These are phyloP conservation scores for Rhadinocentrus ornatus DNA, from an alignment of 2,797 vertebrate species.

Conservation along the genomic window DNA sequence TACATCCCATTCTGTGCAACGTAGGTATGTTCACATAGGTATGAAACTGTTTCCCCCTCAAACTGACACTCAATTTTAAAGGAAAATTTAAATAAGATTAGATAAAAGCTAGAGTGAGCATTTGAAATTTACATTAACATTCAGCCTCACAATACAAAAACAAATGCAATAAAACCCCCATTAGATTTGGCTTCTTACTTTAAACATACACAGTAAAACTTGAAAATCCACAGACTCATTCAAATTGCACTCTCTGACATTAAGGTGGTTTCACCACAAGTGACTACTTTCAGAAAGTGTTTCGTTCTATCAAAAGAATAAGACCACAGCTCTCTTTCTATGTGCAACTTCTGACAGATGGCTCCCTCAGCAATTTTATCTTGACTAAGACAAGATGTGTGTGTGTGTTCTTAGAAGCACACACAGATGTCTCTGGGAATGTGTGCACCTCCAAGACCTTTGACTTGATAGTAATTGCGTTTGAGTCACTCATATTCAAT, in stretches of 20 bases:
- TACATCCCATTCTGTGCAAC: not conserved
- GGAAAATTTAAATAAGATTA: not conserved
- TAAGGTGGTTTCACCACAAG: conserved; percentile 47
- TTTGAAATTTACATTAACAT: conserved; percentile 6
- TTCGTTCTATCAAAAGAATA: conserved; percentile 50
- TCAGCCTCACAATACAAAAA: not conserved
- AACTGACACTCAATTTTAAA: conserved; percentile 7
- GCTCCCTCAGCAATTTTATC: conserved; percentile 63
- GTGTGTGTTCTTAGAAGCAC: conserved; percentile 6
- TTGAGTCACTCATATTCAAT: conserved; percentile 63
- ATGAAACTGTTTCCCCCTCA: not conserved
- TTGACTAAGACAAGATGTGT: conserved; percentile 31
- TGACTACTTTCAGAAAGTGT: conserved; percentile 49
- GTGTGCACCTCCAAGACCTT: conserved; percentile 34
- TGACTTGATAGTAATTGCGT: conserved; percentile 54
- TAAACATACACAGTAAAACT: not conserved
- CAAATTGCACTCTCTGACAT: conserved; percentile 14
- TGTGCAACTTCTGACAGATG: conserved; percentile 60
- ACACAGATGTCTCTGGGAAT: conserved; percentile 4
- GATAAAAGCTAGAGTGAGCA: not conserved
- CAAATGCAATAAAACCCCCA: not conserved
- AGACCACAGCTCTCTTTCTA: conserved; percentile 23
- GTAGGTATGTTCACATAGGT: not conserved
- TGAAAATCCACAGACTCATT: not conserved
- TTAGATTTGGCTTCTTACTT: not conserved